Evolutionary conservation across 92 coral and sea anemone genomes (phyloP).

Genomic region (Epizoanthus rinbou): DNA sequence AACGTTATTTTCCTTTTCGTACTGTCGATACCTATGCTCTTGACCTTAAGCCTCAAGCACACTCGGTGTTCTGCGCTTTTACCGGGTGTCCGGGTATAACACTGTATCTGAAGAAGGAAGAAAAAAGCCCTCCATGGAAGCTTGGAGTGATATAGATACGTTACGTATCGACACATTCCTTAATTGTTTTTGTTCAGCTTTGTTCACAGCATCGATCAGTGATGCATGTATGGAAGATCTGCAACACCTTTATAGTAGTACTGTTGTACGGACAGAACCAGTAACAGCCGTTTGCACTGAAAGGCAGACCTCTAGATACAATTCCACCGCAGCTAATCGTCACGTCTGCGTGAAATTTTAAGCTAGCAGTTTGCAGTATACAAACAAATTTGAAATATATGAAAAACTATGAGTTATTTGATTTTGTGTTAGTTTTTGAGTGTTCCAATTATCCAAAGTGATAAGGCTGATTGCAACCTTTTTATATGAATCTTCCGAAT

Average conservation of each 20-base stretch:
- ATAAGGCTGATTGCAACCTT: too few species aligned
- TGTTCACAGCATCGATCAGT: conserved; percentile 39
- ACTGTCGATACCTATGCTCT: conserved; percentile 46
- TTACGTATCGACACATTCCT: conserved; percentile 53
- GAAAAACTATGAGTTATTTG: too few species aligned
- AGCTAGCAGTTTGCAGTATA: too few species aligned
- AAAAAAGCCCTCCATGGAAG: conserved; percentile 64
- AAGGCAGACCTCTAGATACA: conserved; percentile 53
- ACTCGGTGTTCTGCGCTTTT: conserved; percentile 60
- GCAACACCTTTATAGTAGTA: conserved; percentile 55
- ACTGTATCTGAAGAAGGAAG: conserved; percentile 69
- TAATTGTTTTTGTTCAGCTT: too few species aligned
- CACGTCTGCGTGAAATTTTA: too few species aligned
- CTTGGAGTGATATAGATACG: conserved; percentile 56
- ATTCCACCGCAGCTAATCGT: too few species aligned
- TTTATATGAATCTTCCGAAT: too few species aligned
- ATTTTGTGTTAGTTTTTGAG: too few species aligned
- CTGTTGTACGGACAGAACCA: conserved; percentile 60
- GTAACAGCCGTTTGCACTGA: conserved; percentile 68
- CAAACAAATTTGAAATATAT: too few species aligned
- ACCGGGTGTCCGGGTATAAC: conserved; percentile 70
- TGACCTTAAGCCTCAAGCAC: conserved; percentile 42
- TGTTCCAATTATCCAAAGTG: too few species aligned
- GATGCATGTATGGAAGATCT: conserved; percentile 52
- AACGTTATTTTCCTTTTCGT: conserved; percentile 37